Evolutionary conservation across 1,140 invertebrate species (phyloP).

Genomic region (Drosophila azteca): DNA sequence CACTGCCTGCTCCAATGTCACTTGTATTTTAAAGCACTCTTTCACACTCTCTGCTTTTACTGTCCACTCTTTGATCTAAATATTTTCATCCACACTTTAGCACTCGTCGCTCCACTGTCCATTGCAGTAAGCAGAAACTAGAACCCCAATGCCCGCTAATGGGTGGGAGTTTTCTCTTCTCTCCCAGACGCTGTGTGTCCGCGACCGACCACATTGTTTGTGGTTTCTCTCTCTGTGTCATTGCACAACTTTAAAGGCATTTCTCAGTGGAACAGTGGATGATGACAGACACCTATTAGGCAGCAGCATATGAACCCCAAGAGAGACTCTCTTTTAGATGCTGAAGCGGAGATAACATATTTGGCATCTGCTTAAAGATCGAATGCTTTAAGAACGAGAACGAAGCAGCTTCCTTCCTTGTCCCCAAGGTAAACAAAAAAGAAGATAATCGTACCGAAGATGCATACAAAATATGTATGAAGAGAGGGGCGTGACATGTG

Average conservation of each 20-base stretch:
- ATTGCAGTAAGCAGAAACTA: constrained; percentile 13
- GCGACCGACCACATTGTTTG: constrained; percentile 50
- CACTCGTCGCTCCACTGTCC: background rate
- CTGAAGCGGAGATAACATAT: constrained; percentile 22
- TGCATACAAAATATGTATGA: constrained; percentile 56
- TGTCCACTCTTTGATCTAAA: background rate
- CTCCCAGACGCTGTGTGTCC: constrained; percentile 29
- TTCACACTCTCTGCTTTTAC: no score
- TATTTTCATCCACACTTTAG: constrained; percentile 5
- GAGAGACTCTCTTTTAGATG: constrained; percentile 9
- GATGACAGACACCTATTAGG: constrained; percentile 47
- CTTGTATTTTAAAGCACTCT: no score
- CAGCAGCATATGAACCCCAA: constrained; percentile 14
- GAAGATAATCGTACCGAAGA: constrained; percentile 60
- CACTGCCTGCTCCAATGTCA: no score
- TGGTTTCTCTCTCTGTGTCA: constrained; percentile 27
- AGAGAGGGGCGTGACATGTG: constrained; percentile 9
- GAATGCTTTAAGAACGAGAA: constrained; percentile 23
- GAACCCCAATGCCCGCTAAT: constrained; percentile 36
- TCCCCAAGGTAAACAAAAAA: constrained; percentile 29
- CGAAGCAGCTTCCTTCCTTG: background rate
- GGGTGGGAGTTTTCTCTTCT: constrained; percentile 39
- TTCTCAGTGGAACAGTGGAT: constrained; percentile 29
- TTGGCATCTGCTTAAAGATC: constrained; percentile 31
- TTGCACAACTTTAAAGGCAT: constrained; percentile 63